Conservation (phyloP, 2,797 vertebrate species). For the Ambastaia sidthimunki region DNA sequence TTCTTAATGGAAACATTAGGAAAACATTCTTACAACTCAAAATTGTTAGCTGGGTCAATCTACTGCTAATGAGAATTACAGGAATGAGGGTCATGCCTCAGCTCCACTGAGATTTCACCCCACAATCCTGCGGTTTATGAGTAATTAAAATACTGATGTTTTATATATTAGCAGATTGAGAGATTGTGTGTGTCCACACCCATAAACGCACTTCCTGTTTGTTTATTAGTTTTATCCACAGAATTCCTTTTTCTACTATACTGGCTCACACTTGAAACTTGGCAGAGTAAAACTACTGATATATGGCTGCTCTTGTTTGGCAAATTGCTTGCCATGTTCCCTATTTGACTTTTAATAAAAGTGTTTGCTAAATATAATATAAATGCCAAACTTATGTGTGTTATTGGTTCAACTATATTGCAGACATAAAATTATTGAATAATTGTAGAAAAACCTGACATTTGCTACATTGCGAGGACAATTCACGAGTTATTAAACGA, state of each 20-base stretch:
- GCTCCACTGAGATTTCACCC: slow-evolving; percentile 1
- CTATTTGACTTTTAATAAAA: background rate
- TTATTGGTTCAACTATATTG: background rate
- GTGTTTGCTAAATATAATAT: too few relatives aligned
- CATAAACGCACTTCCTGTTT: background rate
- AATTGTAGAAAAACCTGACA: background rate
- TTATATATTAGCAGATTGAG: background rate
- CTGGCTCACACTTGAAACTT: background rate
- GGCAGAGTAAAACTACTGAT: background rate
- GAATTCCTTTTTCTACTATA: background rate
- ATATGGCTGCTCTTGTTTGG: background rate
- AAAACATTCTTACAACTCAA: too few relatives aligned
- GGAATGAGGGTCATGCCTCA: slow-evolving; percentile 22
- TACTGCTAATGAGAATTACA: slow-evolving; percentile 25
- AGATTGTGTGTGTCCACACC: background rate
- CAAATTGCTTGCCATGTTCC: background rate
- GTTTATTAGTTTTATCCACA: background rate
- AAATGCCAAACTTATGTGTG: background rate
- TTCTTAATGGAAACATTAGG: too few relatives aligned
- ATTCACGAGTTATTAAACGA: background rate
- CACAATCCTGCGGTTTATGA: slow-evolving; percentile 4
- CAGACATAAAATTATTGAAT: background rate
- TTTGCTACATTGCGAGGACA: background rate
- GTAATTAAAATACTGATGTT: background rate
- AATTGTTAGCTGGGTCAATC: background rate